Percentiles rank a stretch among this genome's conserved stretches.
Evolutionary conservation across 2,797 vertebrate genomes (phyloP).

Genomic region (Hydrophis major): DNA sequence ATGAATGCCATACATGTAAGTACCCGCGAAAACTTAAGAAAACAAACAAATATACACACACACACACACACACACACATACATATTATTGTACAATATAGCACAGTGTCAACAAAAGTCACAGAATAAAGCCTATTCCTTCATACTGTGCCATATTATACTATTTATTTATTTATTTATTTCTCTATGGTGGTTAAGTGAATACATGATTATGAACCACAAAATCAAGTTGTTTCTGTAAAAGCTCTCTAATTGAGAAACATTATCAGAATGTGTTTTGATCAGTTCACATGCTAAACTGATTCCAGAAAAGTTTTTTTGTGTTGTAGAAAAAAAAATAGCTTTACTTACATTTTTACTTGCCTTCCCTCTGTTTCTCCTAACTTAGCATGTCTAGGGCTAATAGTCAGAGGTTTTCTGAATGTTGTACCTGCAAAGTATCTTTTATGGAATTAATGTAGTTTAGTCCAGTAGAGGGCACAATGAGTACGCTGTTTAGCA

Average conservation of each 20-base stretch:
- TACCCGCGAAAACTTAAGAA: too few relatives aligned
- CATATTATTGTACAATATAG: too few relatives aligned
- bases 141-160: too few relatives aligned
- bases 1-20: too few relatives aligned
- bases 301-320: constrained; percentile 15
- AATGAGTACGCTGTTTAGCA: constrained; percentile 39
- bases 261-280: neutral
- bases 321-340: constrained; percentile 13
- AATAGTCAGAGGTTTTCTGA: constrained; percentile 42
- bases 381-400: constrained; percentile 40
- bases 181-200: neutral
- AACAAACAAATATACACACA: too few relatives aligned
- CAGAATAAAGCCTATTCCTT: too few relatives aligned
- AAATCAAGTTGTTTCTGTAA: neutral
- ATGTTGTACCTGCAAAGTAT: constrained; percentile 28
- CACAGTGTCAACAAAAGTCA: too few relatives aligned
- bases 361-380: constrained; percentile 42
- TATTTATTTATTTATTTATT: too few relatives aligned
- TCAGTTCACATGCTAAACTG: neutral
- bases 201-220: neutral
- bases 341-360: constrained; percentile 56
- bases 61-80: too few relatives aligned
- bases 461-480: constrained; percentile 43
- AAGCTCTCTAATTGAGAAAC: neutral
- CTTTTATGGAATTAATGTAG: neutral